phyloP scores from a whole-genome alignment of 1,140 invertebrate genomes.

The Drepana arcuata region DNA sequence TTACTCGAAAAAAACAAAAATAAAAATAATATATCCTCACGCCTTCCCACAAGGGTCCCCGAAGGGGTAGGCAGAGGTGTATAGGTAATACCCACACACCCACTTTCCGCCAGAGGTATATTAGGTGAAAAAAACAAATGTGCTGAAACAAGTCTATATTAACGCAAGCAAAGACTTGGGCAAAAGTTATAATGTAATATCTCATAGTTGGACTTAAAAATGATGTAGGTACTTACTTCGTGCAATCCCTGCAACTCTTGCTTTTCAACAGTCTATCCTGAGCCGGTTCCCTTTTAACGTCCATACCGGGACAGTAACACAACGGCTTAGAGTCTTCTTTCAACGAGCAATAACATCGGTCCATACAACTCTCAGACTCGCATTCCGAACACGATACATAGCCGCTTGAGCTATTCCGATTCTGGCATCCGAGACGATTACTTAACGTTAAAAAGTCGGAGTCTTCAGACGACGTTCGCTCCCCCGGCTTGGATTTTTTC shows the following conservation, averaged over 20 bases:
- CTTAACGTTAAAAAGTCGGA: conserved; percentile 76
- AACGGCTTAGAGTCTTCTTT: conserved; percentile 49
- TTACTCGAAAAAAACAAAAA: too few relatives aligned
- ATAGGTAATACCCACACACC: too few relatives aligned
- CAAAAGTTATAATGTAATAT: too few relatives aligned
- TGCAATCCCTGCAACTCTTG: conserved; percentile 54
- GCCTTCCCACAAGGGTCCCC: too few relatives aligned
- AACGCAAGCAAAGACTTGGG: too few relatives aligned
- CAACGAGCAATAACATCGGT: conserved; percentile 80
- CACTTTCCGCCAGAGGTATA: too few relatives aligned
- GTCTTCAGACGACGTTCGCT: conserved; percentile 77
- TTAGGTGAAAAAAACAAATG: too few relatives aligned
- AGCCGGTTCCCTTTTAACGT: conserved; percentile 31
- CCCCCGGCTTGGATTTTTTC: conserved; percentile 51
- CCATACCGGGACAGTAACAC: conserved; percentile 46
- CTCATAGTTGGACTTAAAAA: too few relatives aligned
- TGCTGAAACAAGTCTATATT: too few relatives aligned
- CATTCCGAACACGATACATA: conserved; percentile 91
- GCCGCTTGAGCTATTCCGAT: conserved; percentile 79
- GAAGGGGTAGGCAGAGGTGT: too few relatives aligned
- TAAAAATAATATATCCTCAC: too few relatives aligned
- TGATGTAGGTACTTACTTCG: conserved; percentile 43
- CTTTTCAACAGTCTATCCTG: conserved; percentile 42
- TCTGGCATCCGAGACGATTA: conserved; percentile 71
- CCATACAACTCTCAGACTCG: conserved; percentile 85